Conservation (phyloP, 2,888 invertebrate species). For the Saturnia japonica region DNA sequence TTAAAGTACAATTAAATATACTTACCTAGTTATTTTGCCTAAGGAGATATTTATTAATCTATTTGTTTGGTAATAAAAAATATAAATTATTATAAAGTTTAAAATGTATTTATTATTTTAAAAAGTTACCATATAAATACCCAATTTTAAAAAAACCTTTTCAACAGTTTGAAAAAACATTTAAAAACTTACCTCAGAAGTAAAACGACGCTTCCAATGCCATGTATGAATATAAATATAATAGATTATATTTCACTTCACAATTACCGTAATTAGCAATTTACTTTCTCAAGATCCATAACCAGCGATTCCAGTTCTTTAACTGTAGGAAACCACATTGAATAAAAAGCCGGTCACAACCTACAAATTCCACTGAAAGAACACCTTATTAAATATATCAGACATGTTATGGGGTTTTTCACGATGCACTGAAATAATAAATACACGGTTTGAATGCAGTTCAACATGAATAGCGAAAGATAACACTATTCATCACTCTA, state of each 20-base stretch:
- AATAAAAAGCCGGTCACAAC: constrained; percentile 52
- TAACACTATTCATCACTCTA: constrained; percentile 81
- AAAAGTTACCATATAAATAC: background rate
- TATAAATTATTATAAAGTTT: background rate
- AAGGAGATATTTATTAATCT: background rate
- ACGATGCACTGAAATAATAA: constrained; percentile 57
- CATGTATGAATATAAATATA: constrained; percentile 20
- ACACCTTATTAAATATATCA: constrained; percentile 44
- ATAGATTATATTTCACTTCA: constrained; percentile 36
- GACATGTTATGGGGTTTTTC: constrained; percentile 54
- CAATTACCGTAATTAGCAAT: constrained; percentile 33
- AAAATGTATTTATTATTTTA: background rate
- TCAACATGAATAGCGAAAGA: constrained; percentile 74
- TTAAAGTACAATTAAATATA: background rate
- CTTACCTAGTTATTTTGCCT: background rate
- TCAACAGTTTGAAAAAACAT: background rate
- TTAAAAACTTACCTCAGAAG: constrained; percentile 32
- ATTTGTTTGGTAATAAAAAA: too few relatives aligned
- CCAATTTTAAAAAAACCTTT: background rate
- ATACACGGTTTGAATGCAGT: constrained; percentile 62
- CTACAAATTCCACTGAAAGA: constrained; percentile 41
- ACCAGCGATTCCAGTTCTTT: constrained; percentile 35
- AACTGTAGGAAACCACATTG: constrained; percentile 46
- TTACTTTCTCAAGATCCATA: constrained; percentile 34
- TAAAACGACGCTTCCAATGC: constrained; percentile 22